Percentiles rank a stretch among this genome's conserved stretches.
Evolutionary conservation across 2,113 vertebrate species (phyloP).

Genomic region (Casuarius casuarius): DNA sequence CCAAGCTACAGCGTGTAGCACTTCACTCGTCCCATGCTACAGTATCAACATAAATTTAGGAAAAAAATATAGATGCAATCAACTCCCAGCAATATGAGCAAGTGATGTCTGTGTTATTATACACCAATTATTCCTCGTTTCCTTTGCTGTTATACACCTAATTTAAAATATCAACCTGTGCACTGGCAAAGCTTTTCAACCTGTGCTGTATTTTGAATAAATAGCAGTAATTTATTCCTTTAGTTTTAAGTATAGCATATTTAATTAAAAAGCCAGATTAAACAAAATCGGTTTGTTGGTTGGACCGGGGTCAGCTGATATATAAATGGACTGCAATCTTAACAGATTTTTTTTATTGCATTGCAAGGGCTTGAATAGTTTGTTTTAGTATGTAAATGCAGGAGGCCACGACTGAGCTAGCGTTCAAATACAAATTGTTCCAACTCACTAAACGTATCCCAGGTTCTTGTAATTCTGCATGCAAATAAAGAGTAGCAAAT

Average conservation of each 20-base stretch:
- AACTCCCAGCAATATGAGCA: neutral
- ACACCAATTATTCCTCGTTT: neutral
- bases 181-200: neutral
- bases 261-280: slow-evolving; percentile 23
- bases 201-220: neutral
- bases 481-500: slow-evolving; percentile 9
- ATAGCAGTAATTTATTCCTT: neutral
- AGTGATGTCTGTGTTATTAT: rapidly evolving
- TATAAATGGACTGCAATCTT: neutral
- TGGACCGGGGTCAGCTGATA: neutral
- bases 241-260: neutral
- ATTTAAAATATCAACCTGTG: neutral
- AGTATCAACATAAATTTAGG: rapidly evolving
- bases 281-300: neutral
- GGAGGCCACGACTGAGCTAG: neutral
- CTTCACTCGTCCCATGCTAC: neutral
- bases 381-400: neutral
- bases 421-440: neutral
- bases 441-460: slow-evolving; percentile 17
- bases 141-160: neutral
- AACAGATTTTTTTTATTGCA: neutral
- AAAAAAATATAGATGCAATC: neutral
- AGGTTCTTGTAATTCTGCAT: slow-evolving; percentile 5
- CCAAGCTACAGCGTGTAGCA: neutral
- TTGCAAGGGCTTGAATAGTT: neutral